Conservation (phyloP, 53 echinoderm and acorn worm genomes). For the Echinarachnius parma region DNA sequence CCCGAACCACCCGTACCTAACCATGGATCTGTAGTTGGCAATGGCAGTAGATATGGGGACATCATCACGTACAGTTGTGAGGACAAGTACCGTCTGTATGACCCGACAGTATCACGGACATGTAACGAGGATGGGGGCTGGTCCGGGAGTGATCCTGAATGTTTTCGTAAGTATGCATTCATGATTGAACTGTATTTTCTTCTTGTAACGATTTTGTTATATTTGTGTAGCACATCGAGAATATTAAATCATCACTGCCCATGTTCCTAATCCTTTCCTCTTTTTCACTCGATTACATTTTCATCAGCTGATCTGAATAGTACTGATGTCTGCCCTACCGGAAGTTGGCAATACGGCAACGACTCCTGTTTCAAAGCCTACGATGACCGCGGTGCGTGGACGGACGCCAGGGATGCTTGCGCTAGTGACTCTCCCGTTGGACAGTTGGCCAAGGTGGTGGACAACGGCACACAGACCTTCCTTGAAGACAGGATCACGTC, state of each 20-base stretch:
- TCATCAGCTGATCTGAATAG: slow-evolving; percentile 16
- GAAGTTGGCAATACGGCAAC: slow-evolving; percentile 23
- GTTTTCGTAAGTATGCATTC: slow-evolving; percentile 12
- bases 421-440: slow-evolving; percentile 1
- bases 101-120: not conserved
- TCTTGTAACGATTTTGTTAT: too few species aligned
- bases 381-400: not conserved
- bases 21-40: slow-evolving; percentile 17
- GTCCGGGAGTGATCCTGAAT: slow-evolving; percentile 2
- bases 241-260: not conserved
- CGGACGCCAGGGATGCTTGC: slow-evolving; percentile 3
- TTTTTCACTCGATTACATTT: not conserved
- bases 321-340: slow-evolving; percentile 14
- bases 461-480: not conserved
- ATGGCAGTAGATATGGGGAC: slow-evolving; percentile 25
- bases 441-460: not conserved
- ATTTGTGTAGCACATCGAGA: too few species aligned
- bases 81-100: slow-evolving; percentile 7
- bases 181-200: too few species aligned
- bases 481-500: not conserved
- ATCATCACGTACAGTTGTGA: slow-evolving; percentile 23
- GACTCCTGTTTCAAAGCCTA: not conserved
- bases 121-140: slow-evolving; percentile 13
- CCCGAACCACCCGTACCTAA: slow-evolving; percentile 25
- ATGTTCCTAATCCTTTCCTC: not conserved